Evolutionary conservation across 2,888 invertebrate species (phyloP).

Genomic region (Lepas anatifera): DNA sequence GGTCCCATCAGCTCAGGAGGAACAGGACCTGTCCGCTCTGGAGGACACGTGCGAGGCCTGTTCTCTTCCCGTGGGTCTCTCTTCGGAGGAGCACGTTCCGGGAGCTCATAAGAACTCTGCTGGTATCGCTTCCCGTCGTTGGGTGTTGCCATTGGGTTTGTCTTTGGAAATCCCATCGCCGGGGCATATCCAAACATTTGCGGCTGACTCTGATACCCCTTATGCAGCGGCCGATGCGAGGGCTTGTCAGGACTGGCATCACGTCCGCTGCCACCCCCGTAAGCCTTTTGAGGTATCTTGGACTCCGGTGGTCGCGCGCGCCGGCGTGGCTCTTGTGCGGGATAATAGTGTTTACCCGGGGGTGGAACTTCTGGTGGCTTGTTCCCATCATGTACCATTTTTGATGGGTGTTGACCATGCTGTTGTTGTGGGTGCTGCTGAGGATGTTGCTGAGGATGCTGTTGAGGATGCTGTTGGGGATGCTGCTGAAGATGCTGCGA

Average conservation of each 20-base stretch:
- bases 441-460: too few relatives aligned
- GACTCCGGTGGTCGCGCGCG: background rate
- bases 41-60: background rate
- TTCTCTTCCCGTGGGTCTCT: background rate
- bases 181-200: background rate
- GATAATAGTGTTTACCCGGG: background rate
- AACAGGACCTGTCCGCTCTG: background rate
- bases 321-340: background rate
- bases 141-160: background rate
- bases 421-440: too few relatives aligned
- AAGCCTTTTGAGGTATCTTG: background rate
- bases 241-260: background rate
- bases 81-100: background rate
- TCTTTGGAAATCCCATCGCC: background rate
- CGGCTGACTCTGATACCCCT: background rate
- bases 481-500: too few relatives aligned
- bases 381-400: too few relatives aligned
- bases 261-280: background rate
- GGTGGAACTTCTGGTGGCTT: background rate
- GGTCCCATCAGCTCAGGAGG: background rate
- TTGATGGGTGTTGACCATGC: too few relatives aligned
- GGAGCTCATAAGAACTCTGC: background rate
- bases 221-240: background rate
- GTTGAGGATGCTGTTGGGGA: too few relatives aligned
- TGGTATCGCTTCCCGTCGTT: background rate